phyloP scores from a whole-genome alignment of 2,797 vertebrate species.

The Chaetophractus vellerosus region DNA sequence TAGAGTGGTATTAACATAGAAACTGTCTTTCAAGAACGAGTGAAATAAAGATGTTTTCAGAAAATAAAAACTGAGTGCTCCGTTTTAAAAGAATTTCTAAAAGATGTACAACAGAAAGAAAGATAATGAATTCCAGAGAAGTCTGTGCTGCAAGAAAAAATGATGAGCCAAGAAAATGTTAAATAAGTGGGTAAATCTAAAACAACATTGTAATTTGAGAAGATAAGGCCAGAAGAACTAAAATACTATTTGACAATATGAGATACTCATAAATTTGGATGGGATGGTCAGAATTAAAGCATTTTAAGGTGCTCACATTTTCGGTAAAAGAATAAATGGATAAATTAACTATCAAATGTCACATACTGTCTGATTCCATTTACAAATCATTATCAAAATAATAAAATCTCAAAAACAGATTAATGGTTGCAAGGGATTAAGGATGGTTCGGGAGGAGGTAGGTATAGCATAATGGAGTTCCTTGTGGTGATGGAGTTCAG shows the following conservation, averaged over 20 bases:
- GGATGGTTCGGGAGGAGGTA: not conserved
- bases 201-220: not conserved
- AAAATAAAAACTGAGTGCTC: not conserved
- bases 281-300: not conserved
- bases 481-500: not conserved
- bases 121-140: not conserved
- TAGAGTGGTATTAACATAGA: not conserved
- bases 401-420: not conserved
- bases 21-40: not conserved
- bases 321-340: conserved; percentile 13
- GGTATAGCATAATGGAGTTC: not conserved
- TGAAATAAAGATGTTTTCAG: conserved; percentile 14
- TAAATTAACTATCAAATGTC: not conserved
- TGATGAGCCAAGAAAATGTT: not conserved
- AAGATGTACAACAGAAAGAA: not conserved
- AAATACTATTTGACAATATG: not conserved
- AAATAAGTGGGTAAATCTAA: conserved; percentile 9
- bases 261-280: not conserved
- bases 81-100: not conserved
- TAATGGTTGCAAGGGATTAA: not conserved
- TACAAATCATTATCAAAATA: not conserved
- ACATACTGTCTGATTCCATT: no score
- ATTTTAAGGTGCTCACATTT: not conserved
- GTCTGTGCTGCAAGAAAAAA: not conserved
- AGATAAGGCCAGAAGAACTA: not conserved